Base-by-base conservation (phyloP, 2,113 vertebrate genomes). In the Psilopsiagon aymara region DNA sequence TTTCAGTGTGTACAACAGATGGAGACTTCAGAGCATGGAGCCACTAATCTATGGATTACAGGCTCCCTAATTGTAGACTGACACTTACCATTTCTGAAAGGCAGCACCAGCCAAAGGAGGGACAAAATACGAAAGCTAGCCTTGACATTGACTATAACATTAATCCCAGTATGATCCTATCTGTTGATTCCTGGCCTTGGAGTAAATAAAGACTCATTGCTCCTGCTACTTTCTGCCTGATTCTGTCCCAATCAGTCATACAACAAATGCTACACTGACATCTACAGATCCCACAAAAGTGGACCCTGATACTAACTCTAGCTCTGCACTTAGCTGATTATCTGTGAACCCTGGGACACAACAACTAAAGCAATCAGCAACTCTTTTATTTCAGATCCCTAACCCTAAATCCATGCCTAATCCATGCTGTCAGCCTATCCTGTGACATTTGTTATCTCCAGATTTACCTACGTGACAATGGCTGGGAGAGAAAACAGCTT, bases 1-100 rank as follows among this genome's bases (percentile, higher is more conserved):
- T 88, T 93, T 92, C 94, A 93, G 71, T 69, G 71, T 88, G 85
- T 55, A 49, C 85, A 92, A 86, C 96, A 97, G 95, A 96, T 97
- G 96, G 96, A 88, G 95, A 68, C 75, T 94, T 85, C 7, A 69
- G 63, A 91, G 44, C 37, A 62, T 5, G n/a, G 63, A 90, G 88
- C 39, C 86, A 53, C 90, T 96, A 86, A 97, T 95, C 96, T 92
- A 20, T 46, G 92, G 96, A 96, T 97, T 97, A 96, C 70, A 59
- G 96, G 80, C 67, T 93, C 88, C 71, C 71, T 95, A 85, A 93
- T 96, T 90, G 82, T 0, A 76, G 82, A 46, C 74, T 53, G 31
- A 79, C 88, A 82, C 79, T 86, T 71, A 59, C 64, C 77, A 71
- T 86, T 93, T 93, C 84, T 64, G 87, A 84, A 86, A 77, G 43